Conservation (phyloP, 2,797 vertebrate species). For the Sebastes cheni region DNA sequence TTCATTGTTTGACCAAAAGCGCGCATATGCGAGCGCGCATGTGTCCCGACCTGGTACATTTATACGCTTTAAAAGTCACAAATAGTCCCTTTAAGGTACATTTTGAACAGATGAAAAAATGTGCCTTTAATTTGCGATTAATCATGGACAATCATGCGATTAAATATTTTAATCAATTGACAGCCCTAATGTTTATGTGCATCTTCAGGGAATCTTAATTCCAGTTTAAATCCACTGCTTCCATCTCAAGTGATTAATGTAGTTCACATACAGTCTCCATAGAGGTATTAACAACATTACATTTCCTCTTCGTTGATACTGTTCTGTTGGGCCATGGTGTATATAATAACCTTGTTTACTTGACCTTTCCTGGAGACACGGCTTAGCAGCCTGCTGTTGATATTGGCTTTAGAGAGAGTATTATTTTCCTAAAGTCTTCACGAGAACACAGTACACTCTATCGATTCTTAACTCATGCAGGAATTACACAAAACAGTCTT, state of each 20-base stretch:
- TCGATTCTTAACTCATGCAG: constrained; percentile 23
- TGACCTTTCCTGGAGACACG: neutral
- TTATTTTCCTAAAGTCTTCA: neutral
- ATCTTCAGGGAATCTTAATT: too few relatives aligned
- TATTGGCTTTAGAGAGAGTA: neutral
- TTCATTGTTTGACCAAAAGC: neutral
- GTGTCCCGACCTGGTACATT: too few relatives aligned
- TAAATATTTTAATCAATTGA: too few relatives aligned
- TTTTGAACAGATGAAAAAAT: too few relatives aligned
- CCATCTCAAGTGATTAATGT: neutral
- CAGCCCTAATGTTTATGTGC: too few relatives aligned
- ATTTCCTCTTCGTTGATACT: neutral
- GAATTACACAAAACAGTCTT: constrained; percentile 20
- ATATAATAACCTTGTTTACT: constrained; percentile 2
- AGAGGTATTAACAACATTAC: neutral
- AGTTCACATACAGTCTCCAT: neutral
- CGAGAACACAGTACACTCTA: neutral
- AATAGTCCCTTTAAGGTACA: too few relatives aligned
- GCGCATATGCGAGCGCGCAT: too few relatives aligned
- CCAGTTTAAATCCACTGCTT: too few relatives aligned
- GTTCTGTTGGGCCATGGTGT: neutral
- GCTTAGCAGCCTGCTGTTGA: neutral
- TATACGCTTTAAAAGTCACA: too few relatives aligned
- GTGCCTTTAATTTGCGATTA: too few relatives aligned
- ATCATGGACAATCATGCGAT: too few relatives aligned